Conservation (phyloP, 1,140 invertebrate genomes). For the Zaprionus ornatus region DNA sequence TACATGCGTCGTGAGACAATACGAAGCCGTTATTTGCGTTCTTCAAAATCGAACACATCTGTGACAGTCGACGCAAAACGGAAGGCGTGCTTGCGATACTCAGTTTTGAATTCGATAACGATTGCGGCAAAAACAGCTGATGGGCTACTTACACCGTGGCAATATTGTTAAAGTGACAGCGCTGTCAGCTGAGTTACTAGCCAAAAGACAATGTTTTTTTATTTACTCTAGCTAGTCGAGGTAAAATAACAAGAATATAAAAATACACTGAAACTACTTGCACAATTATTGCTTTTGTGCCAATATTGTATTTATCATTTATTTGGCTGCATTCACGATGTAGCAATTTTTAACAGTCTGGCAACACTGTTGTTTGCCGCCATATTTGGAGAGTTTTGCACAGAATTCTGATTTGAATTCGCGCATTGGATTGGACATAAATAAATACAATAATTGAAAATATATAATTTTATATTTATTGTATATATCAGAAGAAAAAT, state of each 20-base stretch:
- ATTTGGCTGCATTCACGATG: not conserved
- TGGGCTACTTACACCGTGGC: not conserved
- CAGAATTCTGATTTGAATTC: constrained; percentile 18
- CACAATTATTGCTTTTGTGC: not conserved
- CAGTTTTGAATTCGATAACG: constrained; percentile 15
- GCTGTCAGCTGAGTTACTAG: not conserved
- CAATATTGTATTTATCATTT: not conserved
- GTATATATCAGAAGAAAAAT: constrained; percentile 32
- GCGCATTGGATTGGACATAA: not conserved
- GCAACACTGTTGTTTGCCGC: not conserved
- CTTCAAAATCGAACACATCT: not conserved
- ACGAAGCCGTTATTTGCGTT: constrained; percentile 9
- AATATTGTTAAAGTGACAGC: not conserved
- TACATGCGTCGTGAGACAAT: constrained; percentile 5
- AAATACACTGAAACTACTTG: no score
- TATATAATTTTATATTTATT: not conserved
- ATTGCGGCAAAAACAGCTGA: not conserved
- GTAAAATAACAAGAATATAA: no score
- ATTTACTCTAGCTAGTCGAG: no score
- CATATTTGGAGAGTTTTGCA: not conserved
- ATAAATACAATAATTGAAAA: not conserved
- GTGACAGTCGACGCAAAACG: not conserved
- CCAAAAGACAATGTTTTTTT: not conserved
- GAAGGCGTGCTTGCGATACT: not conserved
- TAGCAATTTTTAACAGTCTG: not conserved